Base-by-base conservation (phyloP, 2,113 vertebrate species). In the Nycticebus coucang region DNA sequence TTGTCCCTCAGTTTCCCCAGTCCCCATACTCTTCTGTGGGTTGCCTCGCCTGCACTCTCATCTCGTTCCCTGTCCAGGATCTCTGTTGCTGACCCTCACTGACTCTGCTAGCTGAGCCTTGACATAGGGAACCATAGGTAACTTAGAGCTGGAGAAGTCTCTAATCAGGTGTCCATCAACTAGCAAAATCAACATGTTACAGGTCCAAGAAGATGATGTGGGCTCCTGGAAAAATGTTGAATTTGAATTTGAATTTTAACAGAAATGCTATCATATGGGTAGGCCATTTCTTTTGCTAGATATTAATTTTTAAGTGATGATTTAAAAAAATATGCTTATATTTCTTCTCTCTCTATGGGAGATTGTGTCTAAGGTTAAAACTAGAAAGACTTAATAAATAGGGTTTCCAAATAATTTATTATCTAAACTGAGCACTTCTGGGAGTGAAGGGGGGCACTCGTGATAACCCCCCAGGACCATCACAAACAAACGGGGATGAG, bases 231-330 rank as follows among this genome's bases (percentile, higher is more conserved):
- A 30, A 87, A 80, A 79, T 75, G 55, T 35, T 33, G 50, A 55
- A 33, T 92, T 95, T 72, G 28, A 69, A 64, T 94, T 93, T 91
- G 33, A 86, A 91, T 93, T 91, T n/a, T 75, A 22, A 66, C 53
- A 91, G 50, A 95, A 90, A 50, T 53, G 19, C 35, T 72, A 5
- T 95, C 71, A n/a, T 13, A 50, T 26, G 33, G 60, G 60, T 74
- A 30, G 17, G 77, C 95, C 9, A 83, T 69, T 93, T 85, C 41
- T 92, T 6, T 89, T 75, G 30, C 19, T 95, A 94, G 80, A 91
- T 92, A 93, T 86, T 66, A 72, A 72, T 82, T 93, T 80, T 91
- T 91, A 89, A 88, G 78, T 5, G 11, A 60, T 93, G 22, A 2
- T 75, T 14, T 55, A 5, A 64, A 37, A 83, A 82, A n/a, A n/a